phyloP scores from a whole-genome alignment of 2,888 invertebrate species.

The Leucophora obtusa region DNA sequence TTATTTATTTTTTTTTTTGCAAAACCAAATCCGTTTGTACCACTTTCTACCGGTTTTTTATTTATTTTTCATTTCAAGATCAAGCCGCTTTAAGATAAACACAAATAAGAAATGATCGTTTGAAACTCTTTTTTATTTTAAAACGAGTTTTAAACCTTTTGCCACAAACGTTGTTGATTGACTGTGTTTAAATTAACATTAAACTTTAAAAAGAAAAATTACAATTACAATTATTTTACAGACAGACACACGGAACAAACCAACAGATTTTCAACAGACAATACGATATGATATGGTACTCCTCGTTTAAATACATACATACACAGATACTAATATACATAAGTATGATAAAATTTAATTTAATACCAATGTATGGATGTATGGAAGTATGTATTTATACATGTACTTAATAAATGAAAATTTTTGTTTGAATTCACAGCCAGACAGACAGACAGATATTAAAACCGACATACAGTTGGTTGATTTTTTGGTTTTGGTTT shows the following conservation, averaged over 20 bases:
- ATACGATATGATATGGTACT: conserved; percentile 30
- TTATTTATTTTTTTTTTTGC: not conserved
- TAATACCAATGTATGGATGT: conserved; percentile 40
- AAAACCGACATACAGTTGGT: conserved; percentile 1
- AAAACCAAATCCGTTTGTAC: conserved; percentile 4
- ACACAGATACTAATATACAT: not conserved
- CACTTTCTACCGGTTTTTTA: conserved; percentile 7
- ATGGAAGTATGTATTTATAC: no score
- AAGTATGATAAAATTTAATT: conserved; percentile 52
- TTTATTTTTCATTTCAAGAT: conserved; percentile 22
- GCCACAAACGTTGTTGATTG: conserved; percentile 61
- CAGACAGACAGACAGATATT: not conserved
- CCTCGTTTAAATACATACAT: not conserved
- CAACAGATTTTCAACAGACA: conserved; percentile 18
- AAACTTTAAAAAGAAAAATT: conserved; percentile 62
- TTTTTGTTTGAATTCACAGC: conserved; percentile 6
- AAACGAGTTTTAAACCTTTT: conserved; percentile 58
- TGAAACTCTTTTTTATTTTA: conserved; percentile 11
- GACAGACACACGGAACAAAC: conserved; percentile 35
- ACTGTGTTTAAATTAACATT: conserved; percentile 58
- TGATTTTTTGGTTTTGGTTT: conserved; percentile 25
- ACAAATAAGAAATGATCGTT: not conserved
- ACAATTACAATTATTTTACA: conserved; percentile 55
- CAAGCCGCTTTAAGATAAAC: not conserved
- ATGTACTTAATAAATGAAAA: conserved; percentile 47